Evolutionary conservation across 2,888 invertebrate species (phyloP).

Genomic region (Hydriomena furcata): DNA sequence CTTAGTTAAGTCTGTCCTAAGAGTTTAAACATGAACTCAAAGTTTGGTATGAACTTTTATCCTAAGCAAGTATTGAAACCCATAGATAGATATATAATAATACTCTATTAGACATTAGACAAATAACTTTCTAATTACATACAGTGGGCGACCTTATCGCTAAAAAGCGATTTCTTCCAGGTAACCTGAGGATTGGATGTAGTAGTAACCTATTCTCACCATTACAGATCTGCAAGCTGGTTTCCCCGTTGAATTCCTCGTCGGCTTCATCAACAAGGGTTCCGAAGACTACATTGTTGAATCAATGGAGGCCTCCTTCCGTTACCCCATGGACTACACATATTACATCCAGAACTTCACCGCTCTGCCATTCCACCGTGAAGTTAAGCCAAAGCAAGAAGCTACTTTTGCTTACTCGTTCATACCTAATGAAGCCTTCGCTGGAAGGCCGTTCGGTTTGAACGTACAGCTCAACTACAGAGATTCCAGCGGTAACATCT

Average conservation of each 20-base stretch:
- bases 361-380: conserved; percentile 92
- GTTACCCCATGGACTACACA: conserved; percentile 99
- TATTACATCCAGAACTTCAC: conserved; percentile 99
- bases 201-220: too few relatives aligned
- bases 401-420: conserved; percentile 98
- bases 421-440: conserved; percentile 97
- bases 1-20: too few relatives aligned
- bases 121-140: too few relatives aligned
- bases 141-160: too few relatives aligned
- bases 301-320: conserved; percentile 97
- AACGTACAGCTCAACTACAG: conserved; percentile 96
- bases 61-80: too few relatives aligned
- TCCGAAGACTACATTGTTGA: conserved; percentile 95
- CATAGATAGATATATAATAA: too few relatives aligned
- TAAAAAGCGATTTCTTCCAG: too few relatives aligned
- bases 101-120: too few relatives aligned
- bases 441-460: conserved; percentile 97
- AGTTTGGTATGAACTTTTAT: too few relatives aligned
- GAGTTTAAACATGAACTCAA: too few relatives aligned
- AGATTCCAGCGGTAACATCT: conserved; percentile 86
- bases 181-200: too few relatives aligned
- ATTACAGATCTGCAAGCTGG: conserved; percentile 94
- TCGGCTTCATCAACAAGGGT: conserved; percentile 98
- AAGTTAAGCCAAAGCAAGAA: conserved; percentile 95
- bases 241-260: conserved; percentile 95